A percentile compares a stretch with the other conserved stretches of the same genome.
These are phyloP conservation scores for Cryptomyrus ogoouensis DNA, from an alignment of 2,113 vertebrate genomes.

Conservation along the genomic window DNA sequence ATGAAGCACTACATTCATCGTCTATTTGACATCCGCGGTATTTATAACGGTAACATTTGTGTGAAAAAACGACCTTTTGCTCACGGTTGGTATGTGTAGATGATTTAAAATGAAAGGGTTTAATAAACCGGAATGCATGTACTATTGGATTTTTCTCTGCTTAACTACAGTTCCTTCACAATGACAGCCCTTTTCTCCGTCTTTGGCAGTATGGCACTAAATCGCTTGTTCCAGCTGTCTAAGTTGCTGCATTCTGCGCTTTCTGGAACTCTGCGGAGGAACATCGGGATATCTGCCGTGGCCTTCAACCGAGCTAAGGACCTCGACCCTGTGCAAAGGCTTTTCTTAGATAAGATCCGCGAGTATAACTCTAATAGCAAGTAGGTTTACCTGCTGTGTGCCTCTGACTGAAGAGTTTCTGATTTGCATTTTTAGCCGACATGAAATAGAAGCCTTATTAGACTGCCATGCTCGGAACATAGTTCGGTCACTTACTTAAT, in stretches of 20 bases:
- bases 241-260: slow-evolving; percentile 61
- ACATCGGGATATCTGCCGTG: slow-evolving; percentile 81
- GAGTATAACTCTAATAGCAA: slow-evolving; percentile 85
- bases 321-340: slow-evolving; percentile 87
- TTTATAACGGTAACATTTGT: neutral
- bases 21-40: neutral
- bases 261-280: slow-evolving; percentile 68
- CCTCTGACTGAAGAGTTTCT: neutral
- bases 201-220: slow-evolving; percentile 69
- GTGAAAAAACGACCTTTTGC: neutral
- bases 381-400: slow-evolving; percentile 58
- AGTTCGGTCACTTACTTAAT: neutral
- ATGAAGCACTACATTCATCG: neutral
- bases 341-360: slow-evolving; percentile 91
- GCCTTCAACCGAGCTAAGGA: slow-evolving; percentile 73
- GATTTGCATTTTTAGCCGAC: neutral
- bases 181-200: neutral
- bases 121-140: neutral
- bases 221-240: slow-evolving; percentile 66
- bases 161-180: neutral
- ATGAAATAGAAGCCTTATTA: neutral
- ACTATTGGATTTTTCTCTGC: neutral
- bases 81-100: neutral
- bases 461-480: neutral
- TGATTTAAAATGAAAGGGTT: neutral